phyloP scores from a whole-genome alignment of 2,888 invertebrate genomes.

The Dromius quadrimaculatus region DNA sequence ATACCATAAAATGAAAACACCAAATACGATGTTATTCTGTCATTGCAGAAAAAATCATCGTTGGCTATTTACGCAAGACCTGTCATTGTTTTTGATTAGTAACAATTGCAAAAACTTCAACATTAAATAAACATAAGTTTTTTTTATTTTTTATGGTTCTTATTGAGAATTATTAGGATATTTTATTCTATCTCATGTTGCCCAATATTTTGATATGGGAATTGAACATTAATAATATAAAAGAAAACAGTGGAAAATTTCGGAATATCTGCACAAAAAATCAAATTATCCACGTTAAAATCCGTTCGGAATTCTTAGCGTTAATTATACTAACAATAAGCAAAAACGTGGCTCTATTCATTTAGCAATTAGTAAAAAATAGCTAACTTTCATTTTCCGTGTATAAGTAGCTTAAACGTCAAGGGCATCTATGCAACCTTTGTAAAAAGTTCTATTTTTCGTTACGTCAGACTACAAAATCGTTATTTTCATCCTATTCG shows the following conservation, averaged over 20 bases:
- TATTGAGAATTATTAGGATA: too few relatives aligned
- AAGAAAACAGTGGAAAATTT: too few relatives aligned
- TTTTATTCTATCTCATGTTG: too few relatives aligned
- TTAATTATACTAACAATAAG: too few relatives aligned
- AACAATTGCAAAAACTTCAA: neutral
- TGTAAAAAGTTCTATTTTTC: slow-evolving; percentile 24
- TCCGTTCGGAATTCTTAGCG: too few relatives aligned
- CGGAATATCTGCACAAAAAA: too few relatives aligned
- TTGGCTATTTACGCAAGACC: neutral
- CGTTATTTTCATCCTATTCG: slow-evolving; percentile 15
- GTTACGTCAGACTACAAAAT: slow-evolving; percentile 17
- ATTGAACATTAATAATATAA: too few relatives aligned
- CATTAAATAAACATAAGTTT: too few relatives aligned
- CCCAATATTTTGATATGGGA: too few relatives aligned
- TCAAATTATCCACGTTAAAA: too few relatives aligned
- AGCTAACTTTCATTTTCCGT: slow-evolving; percentile 25
- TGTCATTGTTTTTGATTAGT: neutral
- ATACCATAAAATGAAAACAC: neutral
- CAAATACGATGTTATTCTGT: neutral
- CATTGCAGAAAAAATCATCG: neutral
- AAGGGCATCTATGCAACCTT: slow-evolving; percentile 31
- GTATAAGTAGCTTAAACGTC: slow-evolving; percentile 17
- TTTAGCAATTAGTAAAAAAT: slow-evolving; percentile 15
- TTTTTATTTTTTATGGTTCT: too few relatives aligned
- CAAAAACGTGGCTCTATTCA: too few relatives aligned